Conservation (phyloP, 2,797 vertebrate species). For the Betta splendens region DNA sequence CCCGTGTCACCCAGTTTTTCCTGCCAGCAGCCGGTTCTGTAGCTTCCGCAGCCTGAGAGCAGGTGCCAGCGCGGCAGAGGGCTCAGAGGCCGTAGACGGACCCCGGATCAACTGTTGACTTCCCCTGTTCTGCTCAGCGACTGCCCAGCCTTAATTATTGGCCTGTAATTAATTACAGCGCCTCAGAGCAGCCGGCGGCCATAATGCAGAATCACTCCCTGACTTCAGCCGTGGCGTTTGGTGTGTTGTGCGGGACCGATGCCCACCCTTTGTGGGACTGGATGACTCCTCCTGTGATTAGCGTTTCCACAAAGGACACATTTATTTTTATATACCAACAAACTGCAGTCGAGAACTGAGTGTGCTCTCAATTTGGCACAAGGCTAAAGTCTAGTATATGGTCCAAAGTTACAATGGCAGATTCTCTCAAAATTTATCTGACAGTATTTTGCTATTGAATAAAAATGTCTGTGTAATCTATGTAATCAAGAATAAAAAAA, state of each 20-base stretch:
- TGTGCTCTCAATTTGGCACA: constrained; percentile 19
- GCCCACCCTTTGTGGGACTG: constrained; percentile 1
- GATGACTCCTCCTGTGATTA: background rate
- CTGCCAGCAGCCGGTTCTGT: constrained; percentile 55
- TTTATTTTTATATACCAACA: background rate
- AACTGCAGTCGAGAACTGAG: background rate
- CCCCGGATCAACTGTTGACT: constrained; percentile 55
- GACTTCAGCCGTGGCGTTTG: constrained; percentile 39
- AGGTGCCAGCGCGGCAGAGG: constrained; percentile 64
- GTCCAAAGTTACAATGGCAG: constrained; percentile 23
- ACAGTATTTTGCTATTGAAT: constrained; percentile 34
- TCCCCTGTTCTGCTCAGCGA: constrained; percentile 40
- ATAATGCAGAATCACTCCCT: constrained; percentile 45
- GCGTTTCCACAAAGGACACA: background rate
- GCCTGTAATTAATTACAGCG: constrained; percentile 72
- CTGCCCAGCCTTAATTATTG: constrained; percentile 65
- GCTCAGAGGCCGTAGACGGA: constrained; percentile 44
- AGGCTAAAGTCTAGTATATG: constrained; percentile 30
- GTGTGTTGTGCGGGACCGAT: background rate
- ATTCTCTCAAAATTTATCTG: constrained; percentile 29
- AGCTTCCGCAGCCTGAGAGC: constrained; percentile 54
- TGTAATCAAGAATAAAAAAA: constrained; percentile 21
- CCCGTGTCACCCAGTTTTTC: constrained; percentile 45
- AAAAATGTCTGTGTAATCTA: constrained; percentile 39
- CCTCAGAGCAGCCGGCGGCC: constrained; percentile 44